A percentile compares a stretch with the other conserved stretches of the same genome.
These are phyloP conservation scores for Oncorhynchus nerka DNA, from an alignment of 2,113 vertebrate genomes.

Conservation along the genomic window DNA sequence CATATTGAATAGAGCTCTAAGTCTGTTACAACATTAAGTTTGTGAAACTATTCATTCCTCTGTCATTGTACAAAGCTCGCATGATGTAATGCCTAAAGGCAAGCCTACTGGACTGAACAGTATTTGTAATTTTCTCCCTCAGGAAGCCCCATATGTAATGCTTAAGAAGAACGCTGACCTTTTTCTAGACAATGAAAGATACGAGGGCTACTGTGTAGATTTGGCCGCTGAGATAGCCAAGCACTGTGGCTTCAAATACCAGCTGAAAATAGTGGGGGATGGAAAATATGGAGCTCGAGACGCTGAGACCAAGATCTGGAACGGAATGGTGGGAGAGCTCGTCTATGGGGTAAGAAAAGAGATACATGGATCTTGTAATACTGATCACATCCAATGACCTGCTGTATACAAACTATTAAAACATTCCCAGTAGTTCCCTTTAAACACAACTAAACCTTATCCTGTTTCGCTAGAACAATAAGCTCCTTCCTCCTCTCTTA, in stretches of 20 bases:
- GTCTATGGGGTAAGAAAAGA: slow-evolving; percentile 92
- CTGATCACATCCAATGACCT: not conserved
- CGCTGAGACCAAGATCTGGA: slow-evolving; percentile 99
- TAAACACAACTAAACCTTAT: not conserved
- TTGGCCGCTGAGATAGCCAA: slow-evolving; percentile 97
- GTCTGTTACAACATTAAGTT: too few species aligned
- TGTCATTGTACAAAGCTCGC: not conserved
- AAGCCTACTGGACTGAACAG: slow-evolving; percentile 22
- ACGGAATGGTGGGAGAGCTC: slow-evolving; percentile 98
- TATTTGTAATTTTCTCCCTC: slow-evolving; percentile 23
- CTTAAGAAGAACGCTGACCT: slow-evolving; percentile 97
- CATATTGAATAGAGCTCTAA: too few species aligned
- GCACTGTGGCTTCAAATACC: slow-evolving; percentile 98
- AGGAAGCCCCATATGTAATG: slow-evolving; percentile 99
- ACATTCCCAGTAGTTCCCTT: not conserved
- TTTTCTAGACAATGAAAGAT: slow-evolving; percentile 94
- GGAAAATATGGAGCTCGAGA: slow-evolving; percentile 98
- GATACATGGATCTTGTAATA: not conserved
- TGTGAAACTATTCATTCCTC: too few species aligned
- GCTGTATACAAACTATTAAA: not conserved
- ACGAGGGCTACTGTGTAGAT: slow-evolving; percentile 98
- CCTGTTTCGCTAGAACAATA: not conserved
- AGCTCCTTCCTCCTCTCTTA: not conserved
- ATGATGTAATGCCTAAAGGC: not conserved
- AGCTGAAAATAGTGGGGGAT: slow-evolving; percentile 93